Conservation (phyloP, 2,797 vertebrate species). For the Notoglanidium macrostoma region DNA sequence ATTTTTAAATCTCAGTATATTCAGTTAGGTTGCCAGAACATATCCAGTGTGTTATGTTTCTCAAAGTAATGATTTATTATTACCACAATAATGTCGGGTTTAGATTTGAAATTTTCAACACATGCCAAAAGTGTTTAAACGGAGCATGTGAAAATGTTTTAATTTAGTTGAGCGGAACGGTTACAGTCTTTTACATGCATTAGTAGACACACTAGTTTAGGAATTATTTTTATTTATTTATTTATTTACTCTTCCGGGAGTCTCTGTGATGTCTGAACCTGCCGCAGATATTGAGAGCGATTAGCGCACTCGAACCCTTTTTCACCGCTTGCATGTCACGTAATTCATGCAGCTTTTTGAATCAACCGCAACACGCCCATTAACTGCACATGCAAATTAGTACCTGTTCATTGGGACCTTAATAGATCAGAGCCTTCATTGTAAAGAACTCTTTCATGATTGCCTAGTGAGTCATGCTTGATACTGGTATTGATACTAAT, state of each 20-base stretch:
- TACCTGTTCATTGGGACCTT: background rate
- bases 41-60: background rate
- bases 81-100: background rate
- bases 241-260: background rate
- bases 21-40: background rate
- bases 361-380: background rate
- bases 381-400: conserved; percentile 11
- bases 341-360: background rate
- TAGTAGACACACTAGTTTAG: background rate
- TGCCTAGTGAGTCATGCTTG: background rate
- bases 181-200: background rate
- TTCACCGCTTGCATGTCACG: background rate
- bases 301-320: background rate
- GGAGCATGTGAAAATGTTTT: background rate
- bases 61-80: background rate
- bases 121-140: background rate
- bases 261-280: background rate
- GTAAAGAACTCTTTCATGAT: background rate
- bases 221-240: background rate
- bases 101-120: background rate
- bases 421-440: background rate
- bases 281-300: background rate
- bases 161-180: background rate
- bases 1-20: background rate
- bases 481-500: background rate